Evolutionary conservation across 1,140 invertebrate genomes (phyloP).

Genomic region (Trichonephila clavata): DNA sequence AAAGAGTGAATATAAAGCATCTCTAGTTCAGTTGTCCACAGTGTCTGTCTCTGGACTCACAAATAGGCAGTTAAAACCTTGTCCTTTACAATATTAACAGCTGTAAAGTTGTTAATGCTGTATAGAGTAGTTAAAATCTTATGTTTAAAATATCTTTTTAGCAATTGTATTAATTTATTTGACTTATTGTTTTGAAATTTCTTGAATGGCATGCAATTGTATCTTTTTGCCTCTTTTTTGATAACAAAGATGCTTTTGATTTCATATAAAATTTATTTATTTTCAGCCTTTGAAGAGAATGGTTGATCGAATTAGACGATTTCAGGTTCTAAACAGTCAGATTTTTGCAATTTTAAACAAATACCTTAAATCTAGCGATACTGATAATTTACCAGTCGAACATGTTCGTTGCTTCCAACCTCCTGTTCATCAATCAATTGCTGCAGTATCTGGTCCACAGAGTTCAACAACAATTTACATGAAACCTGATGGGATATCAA

Average conservation of each 20-base stretch:
- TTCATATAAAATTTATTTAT: conserved; percentile 80
- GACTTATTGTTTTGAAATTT: too few species aligned
- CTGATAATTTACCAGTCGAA: conserved; percentile 93
- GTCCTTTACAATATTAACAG: too few species aligned
- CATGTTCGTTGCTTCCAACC: conserved; percentile 98
- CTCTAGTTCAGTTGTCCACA: too few species aligned
- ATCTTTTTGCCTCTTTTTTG: too few species aligned
- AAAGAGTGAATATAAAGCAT: too few species aligned
- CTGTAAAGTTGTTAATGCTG: too few species aligned
- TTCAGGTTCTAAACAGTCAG: conserved; percentile 99
- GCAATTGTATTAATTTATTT: background rate
- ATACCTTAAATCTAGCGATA: conserved; percentile 89
- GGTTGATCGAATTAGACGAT: conserved; percentile 97
- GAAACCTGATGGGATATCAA: conserved; percentile 76
- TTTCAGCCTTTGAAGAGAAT: conserved; percentile 94
- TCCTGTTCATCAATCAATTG: conserved; percentile 87
- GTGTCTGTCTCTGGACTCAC: too few species aligned
- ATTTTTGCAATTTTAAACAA: conserved; percentile 99
- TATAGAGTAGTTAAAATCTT: too few species aligned
- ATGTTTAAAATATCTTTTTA: background rate
- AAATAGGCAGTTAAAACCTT: too few species aligned
- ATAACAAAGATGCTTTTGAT: background rate
- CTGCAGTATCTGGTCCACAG: conserved; percentile 79
- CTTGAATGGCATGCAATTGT: too few species aligned
- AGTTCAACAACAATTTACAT: conserved; percentile 76